These are phyloP conservation scores for Eupeodes corollae DNA, from an alignment of 1,140 invertebrate genomes.

Conservation along the genomic window DNA sequence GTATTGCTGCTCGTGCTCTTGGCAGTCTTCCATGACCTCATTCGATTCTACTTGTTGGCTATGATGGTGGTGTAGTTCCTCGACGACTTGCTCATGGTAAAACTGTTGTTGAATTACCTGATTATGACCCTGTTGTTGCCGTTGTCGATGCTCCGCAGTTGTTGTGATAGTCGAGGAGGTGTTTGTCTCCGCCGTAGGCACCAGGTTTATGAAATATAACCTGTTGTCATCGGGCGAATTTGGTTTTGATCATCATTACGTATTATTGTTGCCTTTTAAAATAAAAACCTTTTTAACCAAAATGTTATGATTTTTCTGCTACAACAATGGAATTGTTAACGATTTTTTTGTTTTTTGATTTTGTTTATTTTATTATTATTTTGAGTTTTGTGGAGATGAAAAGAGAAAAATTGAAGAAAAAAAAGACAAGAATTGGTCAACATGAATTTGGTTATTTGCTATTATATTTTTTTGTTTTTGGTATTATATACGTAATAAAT, in stretches of 20 bases:
- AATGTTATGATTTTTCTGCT: constrained; percentile 38
- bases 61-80: constrained; percentile 10
- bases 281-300: constrained; percentile 39
- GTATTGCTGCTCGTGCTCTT: constrained; percentile 1
- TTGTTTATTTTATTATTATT: constrained; percentile 10
- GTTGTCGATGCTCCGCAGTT: constrained; percentile 16
- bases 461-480: neutral
- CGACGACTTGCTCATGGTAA: constrained; percentile 18
- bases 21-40: neutral
- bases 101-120: constrained; percentile 10
- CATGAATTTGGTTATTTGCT: neutral
- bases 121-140: constrained; percentile 8
- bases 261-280: constrained; percentile 38
- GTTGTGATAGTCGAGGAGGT: constrained; percentile 11
- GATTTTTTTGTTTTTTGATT: constrained; percentile 6
- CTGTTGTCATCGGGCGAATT: too few relatives aligned
- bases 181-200: constrained; percentile 9
- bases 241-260: constrained; percentile 35
- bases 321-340: constrained; percentile 1
- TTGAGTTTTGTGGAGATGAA: constrained; percentile 16
- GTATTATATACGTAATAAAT: neutral
- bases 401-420: constrained; percentile 19
- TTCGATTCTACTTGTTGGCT: neutral
- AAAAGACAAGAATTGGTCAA: constrained; percentile 23
- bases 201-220: neutral